A percentile compares a stretch with the other conserved stretches of the same genome.
phyloP scores from a whole-genome alignment of 2,888 invertebrate genomes.

The Crocallis elinguaria region DNA sequence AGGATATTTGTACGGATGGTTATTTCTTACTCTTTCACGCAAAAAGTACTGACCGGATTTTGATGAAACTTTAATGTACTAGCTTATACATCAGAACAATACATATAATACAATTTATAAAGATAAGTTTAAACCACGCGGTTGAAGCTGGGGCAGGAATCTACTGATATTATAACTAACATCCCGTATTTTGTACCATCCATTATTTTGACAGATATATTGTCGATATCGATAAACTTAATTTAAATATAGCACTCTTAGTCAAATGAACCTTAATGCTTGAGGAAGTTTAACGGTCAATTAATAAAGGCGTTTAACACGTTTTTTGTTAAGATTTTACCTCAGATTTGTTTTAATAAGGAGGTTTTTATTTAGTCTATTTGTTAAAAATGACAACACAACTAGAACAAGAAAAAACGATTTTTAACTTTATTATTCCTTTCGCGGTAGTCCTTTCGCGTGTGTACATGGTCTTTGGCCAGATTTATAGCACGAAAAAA shows the following conservation, averaged over 20 bases:
- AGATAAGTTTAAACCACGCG: too few species aligned
- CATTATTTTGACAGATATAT: neutral
- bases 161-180: too few species aligned
- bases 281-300: slow-evolving; percentile 29
- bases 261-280: slow-evolving; percentile 25
- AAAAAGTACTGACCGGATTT: too few species aligned
- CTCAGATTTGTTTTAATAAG: slow-evolving; percentile 23
- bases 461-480: slow-evolving; percentile 6
- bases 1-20: too few species aligned
- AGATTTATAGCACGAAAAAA: slow-evolving; percentile 40
- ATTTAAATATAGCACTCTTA: slow-evolving; percentile 8
- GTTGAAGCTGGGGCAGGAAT: too few species aligned
- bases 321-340: slow-evolving; percentile 28
- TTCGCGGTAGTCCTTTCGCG: too few species aligned
- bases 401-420: neutral
- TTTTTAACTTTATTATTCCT: too few species aligned
- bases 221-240: slow-evolving; percentile 13
- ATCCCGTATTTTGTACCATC: too few species aligned
- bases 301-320: slow-evolving; percentile 31
- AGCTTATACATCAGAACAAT: too few species aligned
- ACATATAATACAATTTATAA: too few species aligned
- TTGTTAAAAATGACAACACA: slow-evolving; percentile 8
- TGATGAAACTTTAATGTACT: too few species aligned
- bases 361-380: slow-evolving; percentile 2
- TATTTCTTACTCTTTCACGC: too few species aligned